Percentiles rank a stretch among this genome's conserved stretches.
These are phyloP conservation scores for Mohoua ochrocephala DNA, from an alignment of 2,113 vertebrate genomes.

Conservation along the genomic window DNA sequence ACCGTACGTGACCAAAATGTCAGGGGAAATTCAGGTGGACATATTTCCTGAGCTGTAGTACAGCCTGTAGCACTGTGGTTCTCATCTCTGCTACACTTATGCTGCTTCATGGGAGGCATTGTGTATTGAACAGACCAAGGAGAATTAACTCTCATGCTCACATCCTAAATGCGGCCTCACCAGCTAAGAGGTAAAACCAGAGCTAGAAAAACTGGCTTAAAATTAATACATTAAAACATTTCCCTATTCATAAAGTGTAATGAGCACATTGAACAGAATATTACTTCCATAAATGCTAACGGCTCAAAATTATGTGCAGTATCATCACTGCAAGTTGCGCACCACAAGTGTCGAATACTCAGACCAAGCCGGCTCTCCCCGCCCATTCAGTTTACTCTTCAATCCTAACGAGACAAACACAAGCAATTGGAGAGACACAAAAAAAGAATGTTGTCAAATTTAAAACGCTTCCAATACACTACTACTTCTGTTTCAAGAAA, in stretches of 20 bases:
- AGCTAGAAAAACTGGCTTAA: neutral
- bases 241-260: neutral
- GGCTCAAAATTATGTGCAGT: neutral
- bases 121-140: accelerated
- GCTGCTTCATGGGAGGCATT: accelerated
- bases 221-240: neutral
- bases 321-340: neutral
- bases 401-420: neutral
- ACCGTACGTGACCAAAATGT: neutral
- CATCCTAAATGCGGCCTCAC: neutral
- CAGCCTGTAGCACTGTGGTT: neutral
- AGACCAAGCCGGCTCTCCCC: neutral
- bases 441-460: neutral
- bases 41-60: neutral
- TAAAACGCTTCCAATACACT: neutral
- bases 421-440: neutral
- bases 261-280: neutral
- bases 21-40: neutral
- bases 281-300: neutral
- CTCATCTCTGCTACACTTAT: neutral
- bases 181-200: neutral
- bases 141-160: neutral
- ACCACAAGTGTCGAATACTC: neutral
- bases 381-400: neutral
- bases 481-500: neutral